Percentiles rank a stretch among this genome's conserved stretches.
Evolutionary conservation across 1,140 invertebrate species (phyloP).

Genomic region (Magallana angulata): DNA sequence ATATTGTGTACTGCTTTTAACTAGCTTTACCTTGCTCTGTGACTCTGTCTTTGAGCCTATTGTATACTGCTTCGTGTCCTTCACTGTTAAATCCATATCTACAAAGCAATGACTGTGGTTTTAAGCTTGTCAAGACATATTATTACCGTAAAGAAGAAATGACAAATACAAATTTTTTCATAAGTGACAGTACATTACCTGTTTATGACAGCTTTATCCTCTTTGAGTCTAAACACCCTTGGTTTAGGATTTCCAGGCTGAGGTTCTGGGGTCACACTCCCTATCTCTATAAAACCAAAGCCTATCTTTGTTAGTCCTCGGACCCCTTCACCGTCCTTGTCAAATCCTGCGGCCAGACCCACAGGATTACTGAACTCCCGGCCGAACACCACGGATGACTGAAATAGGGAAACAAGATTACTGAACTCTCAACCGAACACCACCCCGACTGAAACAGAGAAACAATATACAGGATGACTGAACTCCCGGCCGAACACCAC

Average conservation of each 20-base stretch:
- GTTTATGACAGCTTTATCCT: constrained; percentile 96
- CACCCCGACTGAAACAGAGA: no score
- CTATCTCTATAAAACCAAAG: constrained; percentile 98
- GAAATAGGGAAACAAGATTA: constrained; percentile 80
- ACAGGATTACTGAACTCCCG: constrained; percentile 90
- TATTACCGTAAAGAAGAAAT: no score
- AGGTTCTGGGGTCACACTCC: constrained; percentile 95
- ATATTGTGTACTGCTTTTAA: no score
- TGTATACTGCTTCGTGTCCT: constrained; percentile 85
- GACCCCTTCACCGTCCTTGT: constrained; percentile 96
- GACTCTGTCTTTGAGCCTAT: constrained; percentile 68
- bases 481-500: constrained; percentile 86
- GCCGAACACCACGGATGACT: constrained; percentile 85
- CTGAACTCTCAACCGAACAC: no score
- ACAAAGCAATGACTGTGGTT: constrained; percentile 1
- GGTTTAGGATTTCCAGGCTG: constrained; percentile 96
- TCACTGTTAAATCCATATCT: constrained; percentile 97
- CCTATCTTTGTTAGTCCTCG: constrained; percentile 90
- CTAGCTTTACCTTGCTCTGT: constrained; percentile 10
- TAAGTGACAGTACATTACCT: constrained; percentile 78
- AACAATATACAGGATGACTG: constrained; percentile 86
- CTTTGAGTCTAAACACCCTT: constrained; percentile 91
- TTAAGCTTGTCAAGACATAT: no score
- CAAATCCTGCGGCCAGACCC: constrained; percentile 98
- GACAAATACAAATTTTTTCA: no score